phyloP scores from a whole-genome alignment of 2,113 vertebrate species.

The Lethenteron reissneri region DNA sequence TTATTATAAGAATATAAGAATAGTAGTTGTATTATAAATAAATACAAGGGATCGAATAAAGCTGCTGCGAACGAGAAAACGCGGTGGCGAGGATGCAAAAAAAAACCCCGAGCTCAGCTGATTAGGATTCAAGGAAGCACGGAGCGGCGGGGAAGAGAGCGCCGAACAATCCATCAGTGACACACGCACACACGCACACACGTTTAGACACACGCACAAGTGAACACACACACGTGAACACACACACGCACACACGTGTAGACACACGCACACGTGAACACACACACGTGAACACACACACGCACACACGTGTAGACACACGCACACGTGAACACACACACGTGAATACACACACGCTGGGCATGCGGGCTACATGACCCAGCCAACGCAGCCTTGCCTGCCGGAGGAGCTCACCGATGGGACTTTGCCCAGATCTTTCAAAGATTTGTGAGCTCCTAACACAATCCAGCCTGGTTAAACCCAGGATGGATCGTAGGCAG shows the following conservation, averaged over 20 bases:
- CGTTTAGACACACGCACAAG: neutral
- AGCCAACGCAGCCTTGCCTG: too few relatives aligned
- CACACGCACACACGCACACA: neutral
- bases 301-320: neutral
- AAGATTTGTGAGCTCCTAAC: too few relatives aligned
- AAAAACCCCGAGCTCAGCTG: too few relatives aligned
- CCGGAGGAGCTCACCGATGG: too few relatives aligned
- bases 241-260: neutral
- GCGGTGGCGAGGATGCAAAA: too few relatives aligned
- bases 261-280: neutral
- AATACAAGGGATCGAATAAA: neutral
- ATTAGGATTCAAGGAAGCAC: too few relatives aligned
- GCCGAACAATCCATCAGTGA: neutral
- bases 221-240: neutral
- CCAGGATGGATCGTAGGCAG: neutral
- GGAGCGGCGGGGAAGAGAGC: too few relatives aligned
- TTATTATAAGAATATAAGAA: neutral
- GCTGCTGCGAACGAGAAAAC: neutral
- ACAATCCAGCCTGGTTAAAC: neutral
- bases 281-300: conserved; percentile 1
- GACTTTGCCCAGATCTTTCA: too few relatives aligned
- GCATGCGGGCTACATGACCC: too few relatives aligned
- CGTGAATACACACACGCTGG: too few relatives aligned
- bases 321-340: neutral
- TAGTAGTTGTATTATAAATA: neutral